Evolutionary conservation across 1,140 invertebrate genomes (phyloP).

Genomic region (Doryteuthis pealeii): DNA sequence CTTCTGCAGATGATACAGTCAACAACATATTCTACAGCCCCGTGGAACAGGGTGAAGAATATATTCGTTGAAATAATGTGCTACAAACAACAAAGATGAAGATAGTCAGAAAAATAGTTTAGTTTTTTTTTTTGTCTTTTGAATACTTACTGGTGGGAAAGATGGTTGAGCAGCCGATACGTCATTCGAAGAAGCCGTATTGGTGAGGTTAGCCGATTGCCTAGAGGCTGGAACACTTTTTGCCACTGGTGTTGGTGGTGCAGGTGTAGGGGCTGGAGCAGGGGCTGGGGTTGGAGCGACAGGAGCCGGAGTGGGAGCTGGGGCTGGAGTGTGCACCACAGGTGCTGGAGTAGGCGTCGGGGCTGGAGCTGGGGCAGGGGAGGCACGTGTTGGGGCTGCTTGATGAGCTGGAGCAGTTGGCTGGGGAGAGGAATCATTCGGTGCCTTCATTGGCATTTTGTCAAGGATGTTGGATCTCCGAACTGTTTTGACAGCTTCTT

Average conservation of each 20-base stretch:
- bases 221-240: conserved; percentile 50
- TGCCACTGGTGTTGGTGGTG: conserved; percentile 33
- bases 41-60: too few relatives aligned
- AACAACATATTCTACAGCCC: too few relatives aligned
- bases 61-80: too few relatives aligned
- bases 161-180: conserved; percentile 32
- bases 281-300: conserved; percentile 12
- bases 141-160: conserved; percentile 55
- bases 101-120: too few relatives aligned
- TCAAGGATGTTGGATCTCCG: conserved; percentile 71
- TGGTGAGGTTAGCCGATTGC: conserved; percentile 6
- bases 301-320: conserved; percentile 20
- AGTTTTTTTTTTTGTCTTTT: too few relatives aligned
- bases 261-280: conserved; percentile 13
- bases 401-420: background rate
- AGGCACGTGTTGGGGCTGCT: background rate
- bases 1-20: too few relatives aligned
- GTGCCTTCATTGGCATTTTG: conserved; percentile 24
- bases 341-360: background rate
- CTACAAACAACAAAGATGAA: too few relatives aligned
- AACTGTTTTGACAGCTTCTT: conserved; percentile 65
- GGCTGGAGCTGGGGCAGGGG: background rate
- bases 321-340: background rate
- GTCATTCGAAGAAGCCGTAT: background rate
- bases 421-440: conserved; percentile 14